Conservation (phyloP, 2,797 vertebrate species). For the Hydrolagus colliei region DNA sequence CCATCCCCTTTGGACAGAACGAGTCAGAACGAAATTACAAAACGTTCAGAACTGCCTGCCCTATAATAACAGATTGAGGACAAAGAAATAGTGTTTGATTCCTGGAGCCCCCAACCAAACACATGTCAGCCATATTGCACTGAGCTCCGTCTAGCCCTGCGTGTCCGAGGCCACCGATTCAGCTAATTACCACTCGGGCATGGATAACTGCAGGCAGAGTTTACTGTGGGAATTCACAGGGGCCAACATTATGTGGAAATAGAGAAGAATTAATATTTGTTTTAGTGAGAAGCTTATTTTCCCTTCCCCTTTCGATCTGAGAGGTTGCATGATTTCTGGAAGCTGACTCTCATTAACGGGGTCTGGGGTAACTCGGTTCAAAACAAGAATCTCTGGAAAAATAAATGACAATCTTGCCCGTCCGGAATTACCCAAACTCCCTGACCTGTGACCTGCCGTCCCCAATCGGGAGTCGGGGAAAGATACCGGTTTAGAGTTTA, state of each 20-base stretch:
- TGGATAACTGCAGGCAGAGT: conserved; percentile 13
- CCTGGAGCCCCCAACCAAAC: conserved; percentile 9
- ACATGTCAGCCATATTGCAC: conserved; percentile 28
- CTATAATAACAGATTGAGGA: conserved; percentile 17
- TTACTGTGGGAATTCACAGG: neutral
- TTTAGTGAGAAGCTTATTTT: conserved; percentile 18
- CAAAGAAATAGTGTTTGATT: conserved; percentile 24
- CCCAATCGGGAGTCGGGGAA: no score
- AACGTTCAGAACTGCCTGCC: conserved; percentile 10
- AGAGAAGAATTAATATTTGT: conserved; percentile 7
- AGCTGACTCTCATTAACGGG: conserved; percentile 21
- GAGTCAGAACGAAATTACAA: neutral
- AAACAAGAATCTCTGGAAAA: neutral
- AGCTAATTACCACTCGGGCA: conserved; percentile 26
- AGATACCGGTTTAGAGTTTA: no score
- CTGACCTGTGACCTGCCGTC: no score
- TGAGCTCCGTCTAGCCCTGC: neutral
- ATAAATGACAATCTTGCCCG: conserved; percentile 2
- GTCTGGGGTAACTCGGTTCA: neutral
- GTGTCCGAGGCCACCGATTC: neutral
- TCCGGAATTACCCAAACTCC: neutral
- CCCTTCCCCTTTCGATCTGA: neutral
- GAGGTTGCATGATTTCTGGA: conserved; percentile 18
- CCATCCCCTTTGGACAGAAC: no score
- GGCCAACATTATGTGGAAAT: neutral